A percentile compares a stretch with the other conserved stretches of the same genome.
Conservation (phyloP, 2,797 vertebrate species). For the Pipistrellus kuhlii region DNA sequence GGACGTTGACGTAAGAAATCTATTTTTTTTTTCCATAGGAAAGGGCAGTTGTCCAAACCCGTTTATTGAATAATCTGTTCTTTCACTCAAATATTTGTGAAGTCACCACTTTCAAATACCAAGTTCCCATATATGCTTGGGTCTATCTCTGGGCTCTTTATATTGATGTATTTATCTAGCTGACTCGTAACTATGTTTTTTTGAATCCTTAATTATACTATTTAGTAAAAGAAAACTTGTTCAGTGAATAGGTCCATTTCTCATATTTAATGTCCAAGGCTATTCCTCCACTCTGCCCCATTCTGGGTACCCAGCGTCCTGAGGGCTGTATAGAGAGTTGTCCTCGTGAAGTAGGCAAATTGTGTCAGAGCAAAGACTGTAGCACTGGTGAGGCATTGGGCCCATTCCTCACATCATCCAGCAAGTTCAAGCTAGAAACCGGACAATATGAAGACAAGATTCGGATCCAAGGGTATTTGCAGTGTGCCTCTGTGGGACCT, state of each 20-base stretch:
- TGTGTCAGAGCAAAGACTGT: not conserved
- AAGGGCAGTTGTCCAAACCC: not conserved
- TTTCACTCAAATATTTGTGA: constrained; percentile 28
- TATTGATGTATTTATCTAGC: not conserved
- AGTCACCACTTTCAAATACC: not conserved
- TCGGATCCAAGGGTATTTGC: not conserved
- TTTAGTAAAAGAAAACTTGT: constrained; percentile 4
- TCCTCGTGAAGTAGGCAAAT: not conserved
- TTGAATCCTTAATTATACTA: not conserved
- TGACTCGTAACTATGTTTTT: not conserved
- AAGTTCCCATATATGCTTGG: not conserved
- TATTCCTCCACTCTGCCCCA: not conserved
- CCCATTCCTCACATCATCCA: not conserved
- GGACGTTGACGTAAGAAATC: not conserved
- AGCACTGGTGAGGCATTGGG: not conserved
- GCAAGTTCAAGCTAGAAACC: not conserved
- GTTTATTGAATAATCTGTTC: not conserved
- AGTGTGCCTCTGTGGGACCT: not conserved
- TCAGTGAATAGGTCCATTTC: not conserved
- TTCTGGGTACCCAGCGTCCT: not conserved
- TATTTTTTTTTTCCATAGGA: not conserved
- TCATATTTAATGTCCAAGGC: not conserved
- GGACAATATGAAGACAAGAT: constrained; percentile 2
- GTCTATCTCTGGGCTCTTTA: not conserved
- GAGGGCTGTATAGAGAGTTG: not conserved